These are phyloP conservation scores for Meteorus cinctellus DNA, from an alignment of 2,888 invertebrate species.

Conservation along the genomic window DNA sequence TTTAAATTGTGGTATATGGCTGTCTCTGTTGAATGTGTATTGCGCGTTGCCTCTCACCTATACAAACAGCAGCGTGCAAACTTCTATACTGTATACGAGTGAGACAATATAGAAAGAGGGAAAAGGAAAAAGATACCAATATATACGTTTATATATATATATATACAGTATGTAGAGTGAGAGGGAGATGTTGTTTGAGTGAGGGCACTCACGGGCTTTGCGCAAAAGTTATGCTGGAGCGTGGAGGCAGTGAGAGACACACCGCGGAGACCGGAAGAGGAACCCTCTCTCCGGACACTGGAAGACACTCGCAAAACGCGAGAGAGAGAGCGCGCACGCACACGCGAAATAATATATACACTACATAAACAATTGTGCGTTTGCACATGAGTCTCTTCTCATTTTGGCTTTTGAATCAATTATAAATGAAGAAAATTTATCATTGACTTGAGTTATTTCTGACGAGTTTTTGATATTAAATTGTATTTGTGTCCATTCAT, in stretches of 20 bases:
- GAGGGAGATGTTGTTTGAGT: conserved; percentile 39
- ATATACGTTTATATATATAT: neutral
- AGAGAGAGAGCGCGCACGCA: conserved; percentile 38
- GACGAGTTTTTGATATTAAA: neutral
- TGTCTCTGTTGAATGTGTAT: conserved; percentile 13
- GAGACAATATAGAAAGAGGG: conserved; percentile 8
- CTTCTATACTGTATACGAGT: neutral
- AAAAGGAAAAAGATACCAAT: neutral
- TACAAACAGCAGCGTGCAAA: neutral
- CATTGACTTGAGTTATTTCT: neutral
- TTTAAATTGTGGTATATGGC: neutral
- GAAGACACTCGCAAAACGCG: conserved; percentile 37
- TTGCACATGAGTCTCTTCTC: too few relatives aligned
- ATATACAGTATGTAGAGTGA: conserved; percentile 60
- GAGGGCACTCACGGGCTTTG: conserved; percentile 57
- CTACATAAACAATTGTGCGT: neutral
- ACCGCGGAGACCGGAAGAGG: conserved; percentile 67
- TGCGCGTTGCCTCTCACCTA: conserved; percentile 29
- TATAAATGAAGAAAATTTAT: too few relatives aligned
- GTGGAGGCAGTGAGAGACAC: conserved; percentile 61
- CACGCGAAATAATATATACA: conserved; percentile 28
- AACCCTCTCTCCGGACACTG: conserved; percentile 63
- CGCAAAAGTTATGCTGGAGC: conserved; percentile 68
- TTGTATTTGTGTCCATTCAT: neutral
- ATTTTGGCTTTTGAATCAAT: too few relatives aligned